A percentile compares a stretch with the other conserved stretches of the same genome.
These are phyloP conservation scores for Pipistrellus pipistrellus DNA, from an alignment of 2,797 vertebrate genomes.

Conservation along the genomic window DNA sequence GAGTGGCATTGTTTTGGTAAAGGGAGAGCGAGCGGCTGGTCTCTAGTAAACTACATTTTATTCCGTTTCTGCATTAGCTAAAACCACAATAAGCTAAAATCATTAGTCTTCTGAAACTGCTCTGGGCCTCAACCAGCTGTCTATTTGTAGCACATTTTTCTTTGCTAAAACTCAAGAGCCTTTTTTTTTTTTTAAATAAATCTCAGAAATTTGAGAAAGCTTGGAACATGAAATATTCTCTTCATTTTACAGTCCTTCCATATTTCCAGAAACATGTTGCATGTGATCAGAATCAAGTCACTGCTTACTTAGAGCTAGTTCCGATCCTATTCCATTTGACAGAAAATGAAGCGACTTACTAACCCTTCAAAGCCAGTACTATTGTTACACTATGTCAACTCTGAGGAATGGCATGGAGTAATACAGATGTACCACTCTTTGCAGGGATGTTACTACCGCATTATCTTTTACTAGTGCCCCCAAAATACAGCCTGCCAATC, in stretches of 20 bases:
- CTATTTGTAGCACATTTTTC: background rate
- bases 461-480: constrained; percentile 8
- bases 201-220: constrained; percentile 69
- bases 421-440: background rate
- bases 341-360: constrained; percentile 54
- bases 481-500: constrained; percentile 59
- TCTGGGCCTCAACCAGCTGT: constrained; percentile 56
- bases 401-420: background rate
- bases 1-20: background rate
- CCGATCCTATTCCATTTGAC: background rate
- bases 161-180: constrained; percentile 54
- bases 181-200: constrained; percentile 54
- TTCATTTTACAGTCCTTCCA: constrained; percentile 57
- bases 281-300: background rate
- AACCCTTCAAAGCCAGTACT: background rate
- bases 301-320: background rate
- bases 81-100: constrained; percentile 42
- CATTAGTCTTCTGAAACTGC: constrained; percentile 71
- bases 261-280: constrained; percentile 43
- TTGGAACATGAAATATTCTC: constrained; percentile 61
- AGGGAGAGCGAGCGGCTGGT: background rate
- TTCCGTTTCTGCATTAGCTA: constrained; percentile 66
- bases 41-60: constrained; percentile 72
- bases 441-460: background rate
- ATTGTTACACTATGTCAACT: background rate